Evolutionary conservation across 2,797 vertebrate genomes (phyloP), one percentile per base, ranked within the genome.

Genomic region (Alectoris magna): DNA sequence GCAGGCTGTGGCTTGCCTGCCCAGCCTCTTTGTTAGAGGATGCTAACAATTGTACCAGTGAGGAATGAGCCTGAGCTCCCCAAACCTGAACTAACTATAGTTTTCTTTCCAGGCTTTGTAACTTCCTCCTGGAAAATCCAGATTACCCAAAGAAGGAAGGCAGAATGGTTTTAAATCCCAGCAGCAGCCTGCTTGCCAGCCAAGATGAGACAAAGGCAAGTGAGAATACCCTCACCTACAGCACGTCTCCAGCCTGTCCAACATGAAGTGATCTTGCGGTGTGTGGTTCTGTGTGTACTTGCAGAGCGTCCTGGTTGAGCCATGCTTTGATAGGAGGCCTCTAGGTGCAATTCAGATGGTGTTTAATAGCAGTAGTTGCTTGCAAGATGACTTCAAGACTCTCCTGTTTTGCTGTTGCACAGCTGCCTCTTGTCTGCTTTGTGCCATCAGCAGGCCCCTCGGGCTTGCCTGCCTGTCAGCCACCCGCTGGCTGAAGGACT

Each of bases 81-180:
- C 39, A 68, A 6, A 77, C 8, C 60, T 69, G 78, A 84, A 73
- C 16, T 97, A 88, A 85, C 38, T 29, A 8, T 91, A 5, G 84
- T 95, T 98, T 34, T 98, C 92, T 96, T 97, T 97, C 49, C 96
- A 99, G 99, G 90, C 98, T 99, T 97, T 99, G 99, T 98, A 99
- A 99, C 98, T 98, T 99, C 96, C 98, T 99, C 97, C 97, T 99
- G 98, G 99, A 99, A 97, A 98, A 98, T 86, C 98, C 98, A 58
- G 98, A 99, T 94, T 99, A 99, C 95, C 99, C 98, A 70, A 98
- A 98, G 97, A 98, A 98, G 93, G 98, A 98, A 91, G 98, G 97
- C 83, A 97, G 97, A 82, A 95, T 98, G 62, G 96, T 98, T 90
- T 97, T 98, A 92, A 97, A 98, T 70, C 98, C 98, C 78, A 98